Conservation (phyloP, 2,797 vertebrate genomes). For the Macropodus opercularis region DNA sequence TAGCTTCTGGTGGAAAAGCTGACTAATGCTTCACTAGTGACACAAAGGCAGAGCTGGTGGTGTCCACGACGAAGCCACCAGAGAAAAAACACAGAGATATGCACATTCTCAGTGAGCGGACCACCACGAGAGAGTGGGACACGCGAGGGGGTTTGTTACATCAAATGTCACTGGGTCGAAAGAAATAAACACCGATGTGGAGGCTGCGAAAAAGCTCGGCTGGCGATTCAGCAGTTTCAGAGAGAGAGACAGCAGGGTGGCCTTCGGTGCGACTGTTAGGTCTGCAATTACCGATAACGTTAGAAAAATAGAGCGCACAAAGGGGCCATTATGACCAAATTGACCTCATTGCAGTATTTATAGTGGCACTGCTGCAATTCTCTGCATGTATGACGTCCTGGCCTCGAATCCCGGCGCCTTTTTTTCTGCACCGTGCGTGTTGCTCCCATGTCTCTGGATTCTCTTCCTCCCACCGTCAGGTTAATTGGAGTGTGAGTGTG, state of each 20-base stretch:
- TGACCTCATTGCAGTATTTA: no score
- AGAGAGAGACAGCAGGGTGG: background rate
- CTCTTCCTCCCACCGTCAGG: no score
- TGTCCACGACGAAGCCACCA: conserved; percentile 67
- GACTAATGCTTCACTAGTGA: conserved; percentile 61
- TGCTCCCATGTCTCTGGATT: no score
- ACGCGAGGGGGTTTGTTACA: conserved; percentile 38
- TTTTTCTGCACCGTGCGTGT: no score
- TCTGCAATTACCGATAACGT: conserved; percentile 6
- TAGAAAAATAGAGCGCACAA: background rate
- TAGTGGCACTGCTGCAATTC: no score
- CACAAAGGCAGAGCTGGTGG: conserved; percentile 56
- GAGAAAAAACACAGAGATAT: conserved; percentile 59
- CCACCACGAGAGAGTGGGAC: conserved; percentile 19
- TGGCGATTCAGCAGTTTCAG: conserved; percentile 30
- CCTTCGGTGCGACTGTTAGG: background rate
- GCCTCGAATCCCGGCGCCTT: no score
- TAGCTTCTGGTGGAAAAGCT: conserved; percentile 60
- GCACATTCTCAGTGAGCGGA: conserved; percentile 61
- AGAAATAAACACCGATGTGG: conserved; percentile 48
- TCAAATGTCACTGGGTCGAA: conserved; percentile 56
- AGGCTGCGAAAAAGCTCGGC: conserved; percentile 57
- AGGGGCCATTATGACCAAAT: background rate
- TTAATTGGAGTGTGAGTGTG: no score
- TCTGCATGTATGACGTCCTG: no score